phyloP scores from a whole-genome alignment of 2,113 vertebrate species.

The Odobenus rosmarus region DNA sequence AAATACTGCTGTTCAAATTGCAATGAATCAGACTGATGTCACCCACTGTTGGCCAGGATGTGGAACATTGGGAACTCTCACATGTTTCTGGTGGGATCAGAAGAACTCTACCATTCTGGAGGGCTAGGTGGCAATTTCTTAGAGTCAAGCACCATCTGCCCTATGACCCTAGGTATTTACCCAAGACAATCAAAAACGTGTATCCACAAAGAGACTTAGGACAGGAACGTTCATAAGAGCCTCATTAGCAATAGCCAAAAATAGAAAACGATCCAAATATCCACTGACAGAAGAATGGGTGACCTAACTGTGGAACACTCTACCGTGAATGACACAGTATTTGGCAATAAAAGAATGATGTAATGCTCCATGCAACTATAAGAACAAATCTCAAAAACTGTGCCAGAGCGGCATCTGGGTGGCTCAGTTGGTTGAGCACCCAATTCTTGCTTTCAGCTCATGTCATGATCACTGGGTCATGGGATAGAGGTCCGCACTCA shows the following conservation, averaged over 20 bases:
- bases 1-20: neutral
- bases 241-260: neutral
- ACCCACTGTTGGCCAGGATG: neutral
- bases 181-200: neutral
- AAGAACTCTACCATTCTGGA: neutral
- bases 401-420: neutral
- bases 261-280: neutral
- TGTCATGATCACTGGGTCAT: neutral
- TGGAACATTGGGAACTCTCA: rapidly evolving
- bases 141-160: neutral
- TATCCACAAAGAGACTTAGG: neutral
- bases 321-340: rapidly evolving
- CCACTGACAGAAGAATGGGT: neutral
- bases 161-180: neutral
- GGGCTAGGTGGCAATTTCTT: neutral
- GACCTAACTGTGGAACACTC: rapidly evolving
- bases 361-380: rapidly evolving
- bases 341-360: neutral
- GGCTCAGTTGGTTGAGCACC: too few species aligned
- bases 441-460: neutral
- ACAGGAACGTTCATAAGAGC: neutral
- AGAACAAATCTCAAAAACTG: too few species aligned
- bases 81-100: neutral
- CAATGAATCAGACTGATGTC: neutral
- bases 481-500: neutral